These are phyloP conservation scores for Drosophila bifasciata DNA, from an alignment of 1,140 invertebrate species.

Conservation along the genomic window DNA sequence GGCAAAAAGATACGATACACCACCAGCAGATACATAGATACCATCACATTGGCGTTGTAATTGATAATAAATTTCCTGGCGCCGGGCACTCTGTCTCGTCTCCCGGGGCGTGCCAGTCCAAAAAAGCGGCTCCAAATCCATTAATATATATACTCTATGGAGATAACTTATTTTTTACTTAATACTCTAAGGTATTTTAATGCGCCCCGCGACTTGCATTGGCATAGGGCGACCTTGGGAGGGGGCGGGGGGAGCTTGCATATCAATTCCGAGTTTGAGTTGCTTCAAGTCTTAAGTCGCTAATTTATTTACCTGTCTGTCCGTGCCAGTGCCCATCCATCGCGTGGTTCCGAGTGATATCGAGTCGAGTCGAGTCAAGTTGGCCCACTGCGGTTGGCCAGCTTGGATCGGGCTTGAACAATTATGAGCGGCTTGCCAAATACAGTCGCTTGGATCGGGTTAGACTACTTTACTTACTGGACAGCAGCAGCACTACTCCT, in stretches of 20 bases:
- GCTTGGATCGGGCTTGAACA: slow-evolving; percentile 37
- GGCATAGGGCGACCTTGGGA: slow-evolving; percentile 49
- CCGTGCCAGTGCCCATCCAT: slow-evolving; percentile 7
- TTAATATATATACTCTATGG: slow-evolving; percentile 11
- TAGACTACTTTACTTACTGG: no score
- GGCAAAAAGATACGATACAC: not conserved
- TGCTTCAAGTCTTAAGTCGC: slow-evolving; percentile 57
- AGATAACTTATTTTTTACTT: slow-evolving; percentile 36
- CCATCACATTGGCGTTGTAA: slow-evolving; percentile 17
- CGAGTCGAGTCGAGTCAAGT: slow-evolving; percentile 37
- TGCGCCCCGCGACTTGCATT: slow-evolving; percentile 58
- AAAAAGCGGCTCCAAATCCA: not conserved
- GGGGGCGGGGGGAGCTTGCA: slow-evolving; percentile 6
- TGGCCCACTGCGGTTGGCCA: slow-evolving; percentile 31
- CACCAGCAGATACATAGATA: slow-evolving; percentile 1
- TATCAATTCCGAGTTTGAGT: slow-evolving; percentile 25
- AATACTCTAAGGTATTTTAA: slow-evolving; percentile 72
- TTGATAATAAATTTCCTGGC: slow-evolving; percentile 47
- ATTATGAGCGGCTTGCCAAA: slow-evolving; percentile 78
- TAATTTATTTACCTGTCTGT: slow-evolving; percentile 68
- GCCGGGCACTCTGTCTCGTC: not conserved
- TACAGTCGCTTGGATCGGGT: slow-evolving; percentile 14
- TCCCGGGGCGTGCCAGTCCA: slow-evolving; percentile 14
- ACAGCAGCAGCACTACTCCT: no score
- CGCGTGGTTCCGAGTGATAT: slow-evolving; percentile 19